phyloP scores from a whole-genome alignment of 64 coral and sea anemone species.

The Pocillopora verrucosa region DNA sequence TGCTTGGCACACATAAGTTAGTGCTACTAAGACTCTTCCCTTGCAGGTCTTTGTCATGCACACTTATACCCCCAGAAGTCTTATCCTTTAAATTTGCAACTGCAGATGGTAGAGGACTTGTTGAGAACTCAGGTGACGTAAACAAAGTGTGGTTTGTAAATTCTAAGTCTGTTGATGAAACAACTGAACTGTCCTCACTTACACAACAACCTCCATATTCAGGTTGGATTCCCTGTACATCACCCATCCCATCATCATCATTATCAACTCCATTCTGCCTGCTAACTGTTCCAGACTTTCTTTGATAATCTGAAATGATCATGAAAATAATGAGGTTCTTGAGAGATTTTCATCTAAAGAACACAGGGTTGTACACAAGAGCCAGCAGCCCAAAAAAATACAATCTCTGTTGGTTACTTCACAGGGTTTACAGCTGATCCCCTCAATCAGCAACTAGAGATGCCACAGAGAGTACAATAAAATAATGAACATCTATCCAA shows the following conservation, averaged over 20 bases:
- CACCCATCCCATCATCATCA: not conserved
- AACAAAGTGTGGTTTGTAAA: not conserved
- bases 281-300: not conserved
- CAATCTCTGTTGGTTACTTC: no score
- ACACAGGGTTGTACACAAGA: no score
- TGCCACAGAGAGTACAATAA: no score
- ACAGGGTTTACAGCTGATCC: no score
- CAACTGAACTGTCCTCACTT: not conserved
- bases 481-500: no score
- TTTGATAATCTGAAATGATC: slow-evolving; percentile 23
- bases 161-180: not conserved
- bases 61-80: not conserved
- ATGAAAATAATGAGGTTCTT: no score
- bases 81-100: not conserved
- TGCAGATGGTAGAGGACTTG: not conserved
- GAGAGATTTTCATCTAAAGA: no score
- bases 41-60: not conserved
- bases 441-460: no score
- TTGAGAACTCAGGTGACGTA: not conserved
- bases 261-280: not conserved
- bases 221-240: not conserved
- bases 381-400: no score
- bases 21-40: not conserved
- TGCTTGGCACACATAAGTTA: not conserved
- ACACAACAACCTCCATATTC: not conserved